Conservation (phyloP, 2,113 vertebrate genomes). For the Brachypodius melanocephalos region DNA sequence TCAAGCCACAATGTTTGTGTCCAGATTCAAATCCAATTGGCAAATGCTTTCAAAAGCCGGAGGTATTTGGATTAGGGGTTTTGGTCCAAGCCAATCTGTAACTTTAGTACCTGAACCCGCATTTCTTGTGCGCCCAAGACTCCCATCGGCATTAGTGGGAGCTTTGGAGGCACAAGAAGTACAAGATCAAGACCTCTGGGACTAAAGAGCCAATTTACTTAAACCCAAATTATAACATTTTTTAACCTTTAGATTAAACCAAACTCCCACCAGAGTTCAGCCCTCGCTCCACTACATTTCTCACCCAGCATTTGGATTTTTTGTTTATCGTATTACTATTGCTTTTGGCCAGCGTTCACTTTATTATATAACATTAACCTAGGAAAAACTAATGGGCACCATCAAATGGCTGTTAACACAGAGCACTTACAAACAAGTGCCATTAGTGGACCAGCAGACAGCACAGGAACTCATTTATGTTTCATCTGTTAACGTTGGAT, state of each 20-base stretch:
- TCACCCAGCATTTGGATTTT: slow-evolving; percentile 56
- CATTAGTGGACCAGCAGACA: slow-evolving; percentile 55
- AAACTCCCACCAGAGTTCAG: slow-evolving; percentile 45
- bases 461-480: slow-evolving; percentile 50
- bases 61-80: slow-evolving; percentile 69
- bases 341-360: slow-evolving; percentile 28
- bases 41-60: slow-evolving; percentile 59
- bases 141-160: slow-evolving; percentile 61
- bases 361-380: slow-evolving; percentile 65
- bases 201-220: slow-evolving; percentile 60
- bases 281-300: slow-evolving; percentile 45
- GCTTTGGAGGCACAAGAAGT: slow-evolving; percentile 55
- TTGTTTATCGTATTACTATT: slow-evolving; percentile 61
- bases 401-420: slow-evolving; percentile 69
- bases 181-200: slow-evolving; percentile 54
- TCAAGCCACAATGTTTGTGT: slow-evolving; percentile 68
- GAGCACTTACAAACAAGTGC: slow-evolving; percentile 67
- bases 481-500: not conserved
- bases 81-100: slow-evolving; percentile 66
- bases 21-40: slow-evolving; percentile 69
- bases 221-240: slow-evolving; percentile 64
- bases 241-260: slow-evolving; percentile 67
- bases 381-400: slow-evolving; percentile 60
- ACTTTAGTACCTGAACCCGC: slow-evolving; percentile 65
- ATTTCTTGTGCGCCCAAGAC: slow-evolving; percentile 47